phyloP scores from a whole-genome alignment of 2,113 vertebrate species.

The Antennarius striatus region DNA sequence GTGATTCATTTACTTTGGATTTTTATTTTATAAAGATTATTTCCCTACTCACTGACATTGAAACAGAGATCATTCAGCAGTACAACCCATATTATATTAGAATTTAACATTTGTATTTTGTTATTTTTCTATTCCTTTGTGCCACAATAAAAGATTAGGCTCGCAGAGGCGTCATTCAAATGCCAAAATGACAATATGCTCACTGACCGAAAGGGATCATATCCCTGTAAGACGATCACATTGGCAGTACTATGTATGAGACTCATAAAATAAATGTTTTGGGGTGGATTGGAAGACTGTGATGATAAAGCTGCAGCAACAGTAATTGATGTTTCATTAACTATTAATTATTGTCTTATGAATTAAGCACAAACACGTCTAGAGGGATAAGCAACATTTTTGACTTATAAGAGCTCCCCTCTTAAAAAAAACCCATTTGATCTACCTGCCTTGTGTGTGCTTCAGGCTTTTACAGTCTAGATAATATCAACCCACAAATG shows the following conservation, averaged over 20 bases:
- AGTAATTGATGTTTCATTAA: constrained; percentile 19
- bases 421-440: no score
- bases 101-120: no score
- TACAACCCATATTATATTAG: no score
- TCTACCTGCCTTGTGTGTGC: no score
- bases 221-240: constrained; percentile 24
- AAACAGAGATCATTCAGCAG: no score
- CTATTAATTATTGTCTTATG: not conserved
- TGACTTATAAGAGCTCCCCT: no score
- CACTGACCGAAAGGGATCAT: constrained; percentile 38
- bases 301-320: constrained; percentile 10
- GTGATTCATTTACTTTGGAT: no score
- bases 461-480: no score
- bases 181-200: constrained; percentile 38
- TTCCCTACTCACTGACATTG: no score
- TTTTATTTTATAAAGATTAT: no score
- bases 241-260: constrained; percentile 43
- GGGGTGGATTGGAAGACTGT: constrained; percentile 8
- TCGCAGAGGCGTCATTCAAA: constrained; percentile 12
- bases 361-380: constrained; percentile 2
- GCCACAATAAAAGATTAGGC: not conserved
- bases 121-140: not conserved
- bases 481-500: no score
- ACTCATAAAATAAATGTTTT: constrained; percentile 42
- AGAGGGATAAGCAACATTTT: not conserved